Evolutionary conservation across 2,113 vertebrate species (phyloP), one percentile per base, ranked within the genome.

Genomic region (Myotis brandtii): DNA sequence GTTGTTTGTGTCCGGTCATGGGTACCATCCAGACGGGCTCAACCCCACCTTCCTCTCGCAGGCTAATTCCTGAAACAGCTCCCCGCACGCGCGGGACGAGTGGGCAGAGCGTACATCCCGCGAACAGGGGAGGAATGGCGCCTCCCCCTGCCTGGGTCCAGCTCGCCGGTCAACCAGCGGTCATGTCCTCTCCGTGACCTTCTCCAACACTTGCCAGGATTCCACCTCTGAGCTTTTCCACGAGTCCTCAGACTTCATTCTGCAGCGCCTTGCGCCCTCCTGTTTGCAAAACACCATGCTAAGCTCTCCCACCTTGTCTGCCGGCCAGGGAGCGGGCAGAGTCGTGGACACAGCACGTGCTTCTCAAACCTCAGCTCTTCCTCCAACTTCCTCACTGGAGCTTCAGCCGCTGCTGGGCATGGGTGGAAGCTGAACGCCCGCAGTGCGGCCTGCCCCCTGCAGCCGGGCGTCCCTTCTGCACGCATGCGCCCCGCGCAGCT

Each of bases 71-170:
- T 21, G 46, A 32, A 50, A n/a, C 46, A n/a, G 75, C 43, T 76
- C 48, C 30, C n/a, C 3, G 30, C 10, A 2, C 2, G 0, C 10
- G 9, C 2, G 0, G 48, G 10, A 79, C 4, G 18, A 21, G 48
- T 34, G 18, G 76, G 17, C 48, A 34, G 48, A 79, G 48, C 9
- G 2, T 5, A 21, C 75, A 52, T 52, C 52, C 46, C 62, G 32
- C 17, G 4, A 3, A 32, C 46, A n/a, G 30, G 48, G 9, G 18
- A 9, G 7, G 48, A 50, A 32, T 20, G 17, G 30, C 27, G 46
- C 76, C 30, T 52, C 32, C 48, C 9, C 12, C 12, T 34, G 18
- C 18, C 48, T 13, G 18, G 48, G 73, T 48, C 46, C 43, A 32
- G 27, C 43, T 48, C 4, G 14, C 43, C 20, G 46, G 46, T 50